Evolutionary conservation across 2,113 vertebrate species (phyloP).

Genomic region (Ameiurus melas): DNA sequence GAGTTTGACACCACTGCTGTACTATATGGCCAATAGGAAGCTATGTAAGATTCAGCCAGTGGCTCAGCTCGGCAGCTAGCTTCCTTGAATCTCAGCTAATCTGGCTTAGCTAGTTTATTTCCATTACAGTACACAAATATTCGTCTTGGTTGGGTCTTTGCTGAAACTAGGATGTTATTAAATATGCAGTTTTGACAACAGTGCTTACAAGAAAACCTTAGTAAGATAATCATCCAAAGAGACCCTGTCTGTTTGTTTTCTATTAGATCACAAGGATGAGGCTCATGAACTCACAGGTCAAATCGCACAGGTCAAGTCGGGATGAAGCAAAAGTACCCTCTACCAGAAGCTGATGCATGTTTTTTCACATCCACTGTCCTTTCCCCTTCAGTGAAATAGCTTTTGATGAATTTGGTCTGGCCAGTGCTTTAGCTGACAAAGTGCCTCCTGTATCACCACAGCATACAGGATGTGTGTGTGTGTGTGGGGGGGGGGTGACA

Average conservation of each 20-base stretch:
- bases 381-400: background rate
- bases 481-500: background rate
- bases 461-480: too few species aligned
- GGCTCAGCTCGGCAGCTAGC: background rate
- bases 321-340: background rate
- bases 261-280: background rate
- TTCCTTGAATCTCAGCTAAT: background rate
- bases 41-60: background rate
- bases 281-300: background rate
- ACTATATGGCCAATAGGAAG: background rate
- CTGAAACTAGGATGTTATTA: background rate
- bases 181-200: background rate
- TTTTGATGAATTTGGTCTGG: background rate
- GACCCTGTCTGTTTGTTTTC: background rate
- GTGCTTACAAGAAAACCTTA: background rate
- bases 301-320: background rate
- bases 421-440: background rate
- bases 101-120: background rate
- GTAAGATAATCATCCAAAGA: background rate
- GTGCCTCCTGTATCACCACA: background rate
- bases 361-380: background rate
- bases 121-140: background rate
- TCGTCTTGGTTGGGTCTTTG: background rate
- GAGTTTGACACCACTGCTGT: too few species aligned
- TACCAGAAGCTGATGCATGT: background rate